Conservation (phyloP, 2,888 invertebrate genomes). For the Ochropleura leucogaster region DNA sequence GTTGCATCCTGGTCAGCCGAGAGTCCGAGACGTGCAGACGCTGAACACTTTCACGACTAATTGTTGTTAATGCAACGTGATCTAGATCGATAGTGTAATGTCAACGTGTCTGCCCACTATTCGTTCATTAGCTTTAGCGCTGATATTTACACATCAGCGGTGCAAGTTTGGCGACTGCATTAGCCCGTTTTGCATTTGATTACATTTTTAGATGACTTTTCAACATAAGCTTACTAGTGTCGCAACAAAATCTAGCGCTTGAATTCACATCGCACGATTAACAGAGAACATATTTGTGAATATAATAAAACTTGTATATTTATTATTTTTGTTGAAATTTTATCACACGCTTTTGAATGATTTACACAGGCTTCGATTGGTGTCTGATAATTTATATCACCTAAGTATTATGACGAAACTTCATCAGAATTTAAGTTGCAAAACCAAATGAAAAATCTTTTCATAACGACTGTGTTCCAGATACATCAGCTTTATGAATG, state of each 20-base stretch:
- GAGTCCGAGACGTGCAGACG: conserved; percentile 75
- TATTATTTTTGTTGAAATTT: conserved; percentile 52
- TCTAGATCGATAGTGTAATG: conserved; percentile 83
- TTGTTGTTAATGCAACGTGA: conserved; percentile 82
- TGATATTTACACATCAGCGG: conserved; percentile 75
- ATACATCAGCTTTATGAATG: conserved; percentile 52
- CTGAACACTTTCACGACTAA: conserved; percentile 85
- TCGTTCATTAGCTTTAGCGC: conserved; percentile 75
- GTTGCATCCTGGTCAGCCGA: conserved; percentile 78
- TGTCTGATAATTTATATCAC: conserved; percentile 52
- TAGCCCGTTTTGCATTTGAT: conserved; percentile 79
- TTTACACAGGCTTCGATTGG: conserved; percentile 51
- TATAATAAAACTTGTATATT: conserved; percentile 45
- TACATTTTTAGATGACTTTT: conserved; percentile 76
- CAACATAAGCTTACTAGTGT: conserved; percentile 56
- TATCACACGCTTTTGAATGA: conserved; percentile 45
- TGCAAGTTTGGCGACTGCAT: conserved; percentile 76
- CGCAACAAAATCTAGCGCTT: conserved; percentile 62
- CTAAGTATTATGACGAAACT: conserved; percentile 52
- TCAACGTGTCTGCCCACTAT: conserved; percentile 84
- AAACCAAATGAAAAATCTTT: conserved; percentile 58
- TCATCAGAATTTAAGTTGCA: conserved; percentile 40
- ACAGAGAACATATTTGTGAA: conserved; percentile 42
- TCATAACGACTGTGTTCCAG: conserved; percentile 56
- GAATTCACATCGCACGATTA: conserved; percentile 44